These are phyloP conservation scores for Noctua pronuba DNA, from an alignment of 2,888 invertebrate genomes.

Conservation along the genomic window DNA sequence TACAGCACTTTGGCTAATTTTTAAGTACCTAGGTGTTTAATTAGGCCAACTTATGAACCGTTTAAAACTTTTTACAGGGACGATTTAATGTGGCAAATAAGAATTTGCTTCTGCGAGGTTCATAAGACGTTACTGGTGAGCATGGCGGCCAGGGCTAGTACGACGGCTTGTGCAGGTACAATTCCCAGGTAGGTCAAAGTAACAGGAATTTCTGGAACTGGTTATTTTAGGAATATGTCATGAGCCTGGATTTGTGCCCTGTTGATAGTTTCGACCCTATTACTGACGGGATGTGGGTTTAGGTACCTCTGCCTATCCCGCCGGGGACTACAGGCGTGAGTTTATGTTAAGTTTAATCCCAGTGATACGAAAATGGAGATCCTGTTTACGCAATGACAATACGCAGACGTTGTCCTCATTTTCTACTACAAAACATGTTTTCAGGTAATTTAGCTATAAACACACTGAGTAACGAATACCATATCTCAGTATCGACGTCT, in stretches of 20 bases:
- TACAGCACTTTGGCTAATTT: neutral
- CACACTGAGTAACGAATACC: slow-evolving; percentile 43
- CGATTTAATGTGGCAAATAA: neutral
- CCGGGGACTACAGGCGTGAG: neutral
- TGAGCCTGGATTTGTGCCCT: no score
- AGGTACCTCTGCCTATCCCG: neutral
- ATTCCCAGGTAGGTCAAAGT: no score
- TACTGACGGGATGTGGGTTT: neutral
- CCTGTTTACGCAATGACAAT: neutral
- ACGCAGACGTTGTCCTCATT: slow-evolving; percentile 9
- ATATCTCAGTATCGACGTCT: slow-evolving; percentile 53
- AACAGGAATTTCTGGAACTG: neutral
- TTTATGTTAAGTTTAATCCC: neutral
- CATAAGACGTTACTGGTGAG: neutral
- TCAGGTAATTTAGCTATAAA: slow-evolving; percentile 47
- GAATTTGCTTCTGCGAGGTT: no score
- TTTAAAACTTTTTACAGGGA: slow-evolving; percentile 1
- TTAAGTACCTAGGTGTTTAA: neutral
- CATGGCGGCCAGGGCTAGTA: neutral
- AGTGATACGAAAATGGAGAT: neutral
- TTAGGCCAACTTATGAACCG: neutral
- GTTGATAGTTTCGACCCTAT: neutral
- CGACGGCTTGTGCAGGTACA: neutral
- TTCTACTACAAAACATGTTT: slow-evolving; percentile 21
- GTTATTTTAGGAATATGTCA: neutral